A percentile compares a stretch with the other conserved stretches of the same genome.
These are phyloP conservation scores for Diadema setosum DNA, from an alignment of 35 echinoderm and acorn worm species.

Conservation along the genomic window DNA sequence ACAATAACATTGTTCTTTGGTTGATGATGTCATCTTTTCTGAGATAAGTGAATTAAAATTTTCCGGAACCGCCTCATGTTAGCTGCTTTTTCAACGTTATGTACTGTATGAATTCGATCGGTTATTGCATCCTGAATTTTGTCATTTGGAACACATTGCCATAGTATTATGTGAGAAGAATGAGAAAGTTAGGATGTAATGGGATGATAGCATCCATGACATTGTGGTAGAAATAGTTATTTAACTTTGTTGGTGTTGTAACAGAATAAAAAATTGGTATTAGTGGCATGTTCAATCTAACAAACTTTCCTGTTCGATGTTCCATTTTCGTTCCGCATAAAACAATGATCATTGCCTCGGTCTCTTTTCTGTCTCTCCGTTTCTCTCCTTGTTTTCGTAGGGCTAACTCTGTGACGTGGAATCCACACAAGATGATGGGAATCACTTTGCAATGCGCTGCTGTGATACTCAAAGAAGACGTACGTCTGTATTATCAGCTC, in stretches of 20 bases:
- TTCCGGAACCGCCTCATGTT: too few relatives aligned
- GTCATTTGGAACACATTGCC: too few relatives aligned
- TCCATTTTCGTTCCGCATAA: neutral
- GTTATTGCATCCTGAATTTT: too few relatives aligned
- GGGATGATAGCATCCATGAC: too few relatives aligned
- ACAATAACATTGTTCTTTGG: too few relatives aligned
- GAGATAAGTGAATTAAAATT: too few relatives aligned
- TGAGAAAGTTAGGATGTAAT: too few relatives aligned
- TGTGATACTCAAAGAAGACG: conserved; percentile 83
- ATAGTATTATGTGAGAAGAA: too few relatives aligned
- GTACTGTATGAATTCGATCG: too few relatives aligned
- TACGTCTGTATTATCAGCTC: conserved; percentile 66
- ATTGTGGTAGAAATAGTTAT: neutral
- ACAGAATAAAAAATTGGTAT: neutral
- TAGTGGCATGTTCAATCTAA: neutral
- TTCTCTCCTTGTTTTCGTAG: conserved; percentile 16
- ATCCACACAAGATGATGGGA: conserved; percentile 98
- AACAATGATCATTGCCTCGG: neutral
- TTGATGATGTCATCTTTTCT: too few relatives aligned
- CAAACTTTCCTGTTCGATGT: neutral
- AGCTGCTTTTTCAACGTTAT: too few relatives aligned
- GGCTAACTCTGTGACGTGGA: conserved; percentile 93
- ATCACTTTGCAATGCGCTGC: conserved; percentile 86
- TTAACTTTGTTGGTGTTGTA: neutral
- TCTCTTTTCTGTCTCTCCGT: neutral